Evolutionary conservation across 2,113 vertebrate species (phyloP), one percentile per base, ranked within the genome.

Genomic region (Chaetops frenatus): DNA sequence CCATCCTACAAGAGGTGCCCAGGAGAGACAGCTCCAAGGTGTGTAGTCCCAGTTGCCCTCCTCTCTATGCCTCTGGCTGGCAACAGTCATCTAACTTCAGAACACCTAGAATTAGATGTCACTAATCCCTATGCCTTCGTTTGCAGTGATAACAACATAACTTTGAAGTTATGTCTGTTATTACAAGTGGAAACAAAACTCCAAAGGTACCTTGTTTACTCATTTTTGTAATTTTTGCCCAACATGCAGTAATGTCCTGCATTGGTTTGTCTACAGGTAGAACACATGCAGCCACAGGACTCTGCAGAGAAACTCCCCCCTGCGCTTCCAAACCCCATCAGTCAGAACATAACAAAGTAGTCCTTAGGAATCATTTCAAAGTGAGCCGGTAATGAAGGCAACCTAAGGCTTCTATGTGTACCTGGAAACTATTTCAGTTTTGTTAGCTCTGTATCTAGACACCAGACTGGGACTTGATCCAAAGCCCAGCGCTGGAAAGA

Each of bases 21-120:
- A 2, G 64, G 33, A 62, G 7, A 51, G 51, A 66, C n/a, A 21
- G 25, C 11, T 78, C 29, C 0, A 2, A 44, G 42, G 35, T 1
- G 0, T 0, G 0, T 0, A 6, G 25, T 66, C 50, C 40, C 3
- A 2, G 31, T 58, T 66, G 31, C 44, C 24, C 47, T 91, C 33
- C 51, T 54, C 31, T 51, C 38, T 70, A 10, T 1, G 1, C 12
- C 33, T 27, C n/a, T 70, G 45, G n/a, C 38, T 51, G 35, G 31
- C 60, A 84, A 36, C 33, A 47, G 15, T 22, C 54, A 57, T 53
- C n/a, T 47, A 54, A 53, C 79, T 86, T 76, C 79, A 51, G 83
- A 92, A n/a, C 29, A 50, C 56, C 57, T 70, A 66, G 78, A 91
- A 78, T 83, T 54, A 73, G 67, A 62, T 78, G 67, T 61, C 65